These are phyloP conservation scores for Pangasius djambal DNA, from an alignment of 2,797 vertebrate species.

Conservation along the genomic window DNA sequence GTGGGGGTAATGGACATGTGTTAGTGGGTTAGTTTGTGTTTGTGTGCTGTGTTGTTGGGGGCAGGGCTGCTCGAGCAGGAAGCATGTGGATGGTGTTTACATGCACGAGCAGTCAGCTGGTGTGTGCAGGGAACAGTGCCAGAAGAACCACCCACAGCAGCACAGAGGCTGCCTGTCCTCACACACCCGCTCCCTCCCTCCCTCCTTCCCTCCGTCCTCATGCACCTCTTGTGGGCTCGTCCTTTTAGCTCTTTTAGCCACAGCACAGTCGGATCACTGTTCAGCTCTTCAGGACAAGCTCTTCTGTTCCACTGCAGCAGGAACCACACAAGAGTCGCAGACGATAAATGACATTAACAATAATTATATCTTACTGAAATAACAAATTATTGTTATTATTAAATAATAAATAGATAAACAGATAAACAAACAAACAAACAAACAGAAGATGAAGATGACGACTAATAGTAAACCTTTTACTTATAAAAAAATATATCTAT, in stretches of 20 bases:
- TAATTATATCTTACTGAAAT: not conserved
- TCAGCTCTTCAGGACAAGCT: constrained; percentile 1
- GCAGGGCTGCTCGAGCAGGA: constrained; percentile 43
- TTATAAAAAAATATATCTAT: not conserved
- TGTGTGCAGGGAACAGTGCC: constrained; percentile 49
- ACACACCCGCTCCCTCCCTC: constrained; percentile 11
- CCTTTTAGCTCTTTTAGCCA: not conserved
- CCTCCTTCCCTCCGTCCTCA: not conserved
- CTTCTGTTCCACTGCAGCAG: constrained; percentile 10
- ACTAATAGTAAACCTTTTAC: not conserved
- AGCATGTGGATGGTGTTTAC: constrained; percentile 62
- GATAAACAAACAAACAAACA: not conserved
- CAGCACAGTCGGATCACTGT: not conserved
- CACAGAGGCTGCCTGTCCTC: constrained; percentile 34
- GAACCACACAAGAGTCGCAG: not conserved
- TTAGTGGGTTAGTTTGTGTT: not conserved
- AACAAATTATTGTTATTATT: not conserved
- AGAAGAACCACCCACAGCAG: constrained; percentile 50
- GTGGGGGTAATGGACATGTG: not conserved
- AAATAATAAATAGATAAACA: not conserved
- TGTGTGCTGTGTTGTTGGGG: constrained; percentile 17
- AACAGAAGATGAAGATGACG: not conserved
- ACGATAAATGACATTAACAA: not conserved
- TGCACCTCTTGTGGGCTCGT: not conserved
- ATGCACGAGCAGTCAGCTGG: constrained; percentile 60